Evolutionary conservation across 1,140 invertebrate genomes (phyloP), one percentile per base, ranked within the genome.

Genomic region (Octopus sinensis): DNA sequence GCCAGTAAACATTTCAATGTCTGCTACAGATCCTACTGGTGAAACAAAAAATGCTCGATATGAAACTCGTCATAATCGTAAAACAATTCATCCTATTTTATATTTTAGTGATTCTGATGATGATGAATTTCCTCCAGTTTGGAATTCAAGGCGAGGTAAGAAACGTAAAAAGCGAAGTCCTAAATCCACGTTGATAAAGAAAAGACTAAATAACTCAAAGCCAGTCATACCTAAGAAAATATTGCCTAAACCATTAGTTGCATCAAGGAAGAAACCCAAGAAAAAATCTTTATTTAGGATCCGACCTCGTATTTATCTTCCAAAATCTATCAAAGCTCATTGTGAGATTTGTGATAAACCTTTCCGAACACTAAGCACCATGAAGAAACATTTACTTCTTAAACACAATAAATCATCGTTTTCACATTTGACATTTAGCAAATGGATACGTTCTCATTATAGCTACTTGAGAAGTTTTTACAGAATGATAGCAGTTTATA

Each of bases 101-200:
- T 77, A 53, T 53, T 77, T 77, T 43, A 77, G 76, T 77, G 76
- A 77, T 53, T 77, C 76, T 17, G 76, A 77, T 77, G 76, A 77
- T 51, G 76, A 77, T 77, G 76, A 77, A 43, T 52, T 77, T 77
- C 76, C 76, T 51, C 76, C 76, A 6, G 30, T 77, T 5, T 53
- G 76, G 30, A 77, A 53, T 43, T 53, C 76, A 77, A n/a, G 76
- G 43, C 30, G 52, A 77, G 76, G 76, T 52, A 77, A 53, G 7
- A 77, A 77, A 53, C 76, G 76, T 53, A 77, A 17, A 77, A 77
- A 77, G 30, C 7, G 68, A 73, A 73, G 68, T 23, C 68, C 68
- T 73, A 73, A 73, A 17, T 23, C 30, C 4, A 73, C 68, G 5
- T 13, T 13, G 30, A 7, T 73, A 13, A 73, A 73, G 68, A 73